Evolutionary conservation across 2,797 vertebrate genomes (phyloP).

Genomic region (Oophaga sylvatica): DNA sequence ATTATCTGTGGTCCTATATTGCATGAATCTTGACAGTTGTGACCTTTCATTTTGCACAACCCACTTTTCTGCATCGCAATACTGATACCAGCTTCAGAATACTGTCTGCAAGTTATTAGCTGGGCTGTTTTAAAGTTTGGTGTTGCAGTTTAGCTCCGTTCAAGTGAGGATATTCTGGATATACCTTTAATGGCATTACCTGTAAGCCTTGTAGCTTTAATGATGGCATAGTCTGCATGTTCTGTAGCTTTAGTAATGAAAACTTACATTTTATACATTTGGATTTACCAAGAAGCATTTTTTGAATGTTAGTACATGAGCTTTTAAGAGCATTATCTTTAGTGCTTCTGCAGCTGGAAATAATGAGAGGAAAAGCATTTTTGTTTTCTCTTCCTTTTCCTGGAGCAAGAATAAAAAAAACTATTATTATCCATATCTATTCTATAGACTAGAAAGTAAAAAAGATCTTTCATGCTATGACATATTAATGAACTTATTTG

Average conservation of each 20-base stretch:
- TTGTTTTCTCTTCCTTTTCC: constrained; percentile 5
- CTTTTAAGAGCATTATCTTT: neutral
- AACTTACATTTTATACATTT: neutral
- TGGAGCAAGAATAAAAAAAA: neutral
- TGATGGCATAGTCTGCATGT: neutral
- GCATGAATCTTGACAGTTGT: too few relatives aligned
- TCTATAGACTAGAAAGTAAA: neutral
- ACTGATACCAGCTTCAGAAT: too few relatives aligned
- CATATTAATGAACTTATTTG: constrained; percentile 9
- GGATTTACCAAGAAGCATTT: neutral
- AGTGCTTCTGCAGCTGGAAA: neutral
- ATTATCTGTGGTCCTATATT: too few relatives aligned
- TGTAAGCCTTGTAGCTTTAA: neutral
- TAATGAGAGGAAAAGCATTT: neutral
- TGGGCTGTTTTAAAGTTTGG: neutral
- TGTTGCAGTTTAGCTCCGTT: neutral
- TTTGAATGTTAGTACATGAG: neutral
- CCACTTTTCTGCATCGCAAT: too few relatives aligned
- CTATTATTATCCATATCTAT: neutral
- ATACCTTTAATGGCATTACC: too few relatives aligned
- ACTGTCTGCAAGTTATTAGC: neutral
- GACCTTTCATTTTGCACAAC: too few relatives aligned
- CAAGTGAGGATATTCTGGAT: neutral
- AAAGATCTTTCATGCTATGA: neutral
- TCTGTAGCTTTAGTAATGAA: neutral